Evolutionary conservation across 1,140 invertebrate species (phyloP).

Genomic region (Drosophila saltans): DNA sequence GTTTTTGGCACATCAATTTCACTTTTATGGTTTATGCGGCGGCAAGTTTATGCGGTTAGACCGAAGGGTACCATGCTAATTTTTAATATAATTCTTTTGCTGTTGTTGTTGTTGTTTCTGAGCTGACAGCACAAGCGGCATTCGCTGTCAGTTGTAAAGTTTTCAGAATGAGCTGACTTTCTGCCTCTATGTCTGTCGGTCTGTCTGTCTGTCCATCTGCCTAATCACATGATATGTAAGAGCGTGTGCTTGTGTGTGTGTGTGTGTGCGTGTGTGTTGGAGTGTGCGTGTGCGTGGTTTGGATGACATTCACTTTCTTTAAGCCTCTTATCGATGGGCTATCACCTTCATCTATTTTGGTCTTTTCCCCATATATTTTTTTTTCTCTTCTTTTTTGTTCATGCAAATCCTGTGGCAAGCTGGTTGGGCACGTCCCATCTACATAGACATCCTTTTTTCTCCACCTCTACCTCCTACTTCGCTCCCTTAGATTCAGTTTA

Average conservation of each 20-base stretch:
- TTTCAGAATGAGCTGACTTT: neutral
- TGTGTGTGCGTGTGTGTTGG: no score
- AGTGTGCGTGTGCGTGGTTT: neutral
- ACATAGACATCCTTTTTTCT: neutral
- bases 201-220: neutral
- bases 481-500: neutral
- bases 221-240: constrained; percentile 1
- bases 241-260: neutral
- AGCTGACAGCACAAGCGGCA: constrained; percentile 1
- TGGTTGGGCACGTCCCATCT: constrained; percentile 1
- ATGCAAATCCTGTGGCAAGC: constrained; percentile 10
- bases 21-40: constrained; percentile 9
- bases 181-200: neutral
- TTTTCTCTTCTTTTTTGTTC: neutral
- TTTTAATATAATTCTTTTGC: neutral
- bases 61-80: constrained; percentile 5
- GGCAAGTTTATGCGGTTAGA: constrained; percentile 6
- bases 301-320: constrained; percentile 10
- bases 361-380: neutral
- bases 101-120: neutral
- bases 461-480: no score
- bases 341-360: constrained; percentile 13
- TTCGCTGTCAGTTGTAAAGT: neutral
- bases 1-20: neutral
- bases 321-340: constrained; percentile 11